Percentiles rank a stretch among this genome's conserved stretches.
Conservation (phyloP, 2,888 invertebrate species). For the Phyllotreta striolata region DNA sequence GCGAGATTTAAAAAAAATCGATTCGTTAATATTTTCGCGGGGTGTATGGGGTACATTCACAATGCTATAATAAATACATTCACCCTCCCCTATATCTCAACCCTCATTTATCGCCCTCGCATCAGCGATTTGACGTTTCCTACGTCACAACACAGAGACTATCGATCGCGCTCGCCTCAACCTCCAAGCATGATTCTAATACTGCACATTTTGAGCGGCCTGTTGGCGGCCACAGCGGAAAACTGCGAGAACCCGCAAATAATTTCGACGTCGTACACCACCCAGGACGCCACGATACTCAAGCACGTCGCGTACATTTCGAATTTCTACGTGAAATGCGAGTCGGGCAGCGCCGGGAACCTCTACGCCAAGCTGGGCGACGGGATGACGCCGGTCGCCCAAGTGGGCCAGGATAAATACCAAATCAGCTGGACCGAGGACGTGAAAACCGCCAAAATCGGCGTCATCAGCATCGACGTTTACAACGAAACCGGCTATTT, state of each 20-base stretch:
- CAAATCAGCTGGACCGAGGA: constrained; percentile 95
- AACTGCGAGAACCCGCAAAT: constrained; percentile 66
- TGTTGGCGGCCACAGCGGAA: constrained; percentile 12
- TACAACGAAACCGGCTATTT: constrained; percentile 91
- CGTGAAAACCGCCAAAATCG: constrained; percentile 79
- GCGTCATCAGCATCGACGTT: constrained; percentile 78
- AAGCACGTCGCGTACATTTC: constrained; percentile 87
- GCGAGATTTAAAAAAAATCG: too few relatives aligned
- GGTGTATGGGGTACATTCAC: too few relatives aligned
- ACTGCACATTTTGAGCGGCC: not conserved
- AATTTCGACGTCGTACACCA: constrained; percentile 79
- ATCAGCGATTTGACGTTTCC: not conserved
- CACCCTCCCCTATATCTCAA: too few relatives aligned
- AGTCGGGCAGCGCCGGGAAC: constrained; percentile 61
- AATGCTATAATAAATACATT: too few relatives aligned
- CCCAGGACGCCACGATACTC: constrained; percentile 87
- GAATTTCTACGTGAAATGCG: constrained; percentile 85
- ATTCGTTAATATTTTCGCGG: too few relatives aligned
- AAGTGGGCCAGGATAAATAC: constrained; percentile 77
- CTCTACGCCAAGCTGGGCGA: constrained; percentile 88
- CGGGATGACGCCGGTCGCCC: constrained; percentile 79
- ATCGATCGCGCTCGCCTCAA: constrained; percentile 5
- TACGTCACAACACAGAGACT: not conserved
- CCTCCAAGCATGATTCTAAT: constrained; percentile 10
- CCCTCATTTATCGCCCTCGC: too few relatives aligned